Evolutionary conservation across 2,888 invertebrate genomes (phyloP).

Genomic region (Matsumyia berberina): DNA sequence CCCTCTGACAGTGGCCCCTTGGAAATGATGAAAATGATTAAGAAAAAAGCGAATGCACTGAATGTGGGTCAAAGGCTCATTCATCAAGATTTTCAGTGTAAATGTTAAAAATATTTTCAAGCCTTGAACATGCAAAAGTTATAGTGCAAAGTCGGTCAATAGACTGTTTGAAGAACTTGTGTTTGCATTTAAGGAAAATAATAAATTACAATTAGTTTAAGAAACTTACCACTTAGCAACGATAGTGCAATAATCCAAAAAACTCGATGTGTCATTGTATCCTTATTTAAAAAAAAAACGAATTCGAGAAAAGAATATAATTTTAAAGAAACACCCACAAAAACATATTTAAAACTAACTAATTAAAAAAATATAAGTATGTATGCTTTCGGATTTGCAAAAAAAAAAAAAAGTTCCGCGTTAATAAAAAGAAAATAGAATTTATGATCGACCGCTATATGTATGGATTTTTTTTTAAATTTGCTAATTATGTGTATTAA

Average conservation of each 20-base stretch:
- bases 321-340: constrained; percentile 38
- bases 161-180: no score
- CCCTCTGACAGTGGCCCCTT: no score
- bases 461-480: constrained; percentile 31
- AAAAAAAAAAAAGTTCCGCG: not conserved
- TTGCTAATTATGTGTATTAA: constrained; percentile 48
- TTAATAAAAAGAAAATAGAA: constrained; percentile 16
- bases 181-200: no score
- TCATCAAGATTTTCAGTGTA: no score
- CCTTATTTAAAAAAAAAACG: constrained; percentile 28
- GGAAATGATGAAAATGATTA: no score
- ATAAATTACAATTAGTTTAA: no score
- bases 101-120: no score
- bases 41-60: no score
- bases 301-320: constrained; percentile 15
- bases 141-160: no score
- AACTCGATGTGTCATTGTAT: constrained; percentile 66
- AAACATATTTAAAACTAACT: constrained; percentile 7
- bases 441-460: constrained; percentile 17
- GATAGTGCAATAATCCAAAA: constrained; percentile 71
- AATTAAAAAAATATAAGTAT: constrained; percentile 11
- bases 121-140: no score
- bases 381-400: not conserved
- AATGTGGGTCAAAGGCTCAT: no score
- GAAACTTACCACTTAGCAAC: constrained; percentile 69